Conservation (phyloP, 2,797 vertebrate species). For the Corythornis leucogaster region DNA sequence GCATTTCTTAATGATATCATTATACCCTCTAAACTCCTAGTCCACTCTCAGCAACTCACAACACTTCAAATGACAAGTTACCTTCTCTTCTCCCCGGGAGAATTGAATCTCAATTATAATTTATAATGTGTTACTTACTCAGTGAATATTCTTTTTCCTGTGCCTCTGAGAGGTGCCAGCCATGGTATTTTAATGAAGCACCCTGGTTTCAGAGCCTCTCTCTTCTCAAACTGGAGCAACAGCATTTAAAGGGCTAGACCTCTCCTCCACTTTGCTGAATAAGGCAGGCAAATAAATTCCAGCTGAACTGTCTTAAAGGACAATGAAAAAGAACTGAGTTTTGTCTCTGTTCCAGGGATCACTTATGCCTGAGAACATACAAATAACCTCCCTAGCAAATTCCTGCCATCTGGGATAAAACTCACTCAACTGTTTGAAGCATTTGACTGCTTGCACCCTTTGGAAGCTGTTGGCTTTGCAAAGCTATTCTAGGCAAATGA, state of each 20-base stretch:
- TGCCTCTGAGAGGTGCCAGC: conserved; percentile 49
- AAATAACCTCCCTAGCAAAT: neutral
- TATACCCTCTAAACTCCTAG: conserved; percentile 60
- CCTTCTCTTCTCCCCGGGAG: conserved; percentile 49
- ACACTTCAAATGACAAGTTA: conserved; percentile 64
- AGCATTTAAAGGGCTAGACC: conserved; percentile 8
- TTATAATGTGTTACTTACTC: conserved; percentile 66
- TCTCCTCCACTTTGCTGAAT: neutral
- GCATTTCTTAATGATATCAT: conserved; percentile 71
- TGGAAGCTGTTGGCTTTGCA: neutral
- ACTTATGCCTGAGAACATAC: neutral
- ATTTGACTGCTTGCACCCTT: neutral
- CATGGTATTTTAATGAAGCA: conserved; percentile 61
- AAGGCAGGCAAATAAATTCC: neutral
- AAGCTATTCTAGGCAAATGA: neutral
- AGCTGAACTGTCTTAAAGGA: neutral
- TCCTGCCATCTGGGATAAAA: neutral
- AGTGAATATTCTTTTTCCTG: conserved; percentile 57
- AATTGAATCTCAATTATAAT: conserved; percentile 61
- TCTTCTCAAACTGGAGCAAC: neutral
- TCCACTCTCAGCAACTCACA: conserved; percentile 55
- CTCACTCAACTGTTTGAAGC: neutral
- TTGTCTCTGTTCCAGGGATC: neutral
- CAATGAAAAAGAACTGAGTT: neutral
- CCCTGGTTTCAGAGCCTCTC: neutral